Evolutionary conservation across 2,113 vertebrate species (phyloP), one percentile per base, ranked within the genome.

Genomic region (Piprites chloris): DNA sequence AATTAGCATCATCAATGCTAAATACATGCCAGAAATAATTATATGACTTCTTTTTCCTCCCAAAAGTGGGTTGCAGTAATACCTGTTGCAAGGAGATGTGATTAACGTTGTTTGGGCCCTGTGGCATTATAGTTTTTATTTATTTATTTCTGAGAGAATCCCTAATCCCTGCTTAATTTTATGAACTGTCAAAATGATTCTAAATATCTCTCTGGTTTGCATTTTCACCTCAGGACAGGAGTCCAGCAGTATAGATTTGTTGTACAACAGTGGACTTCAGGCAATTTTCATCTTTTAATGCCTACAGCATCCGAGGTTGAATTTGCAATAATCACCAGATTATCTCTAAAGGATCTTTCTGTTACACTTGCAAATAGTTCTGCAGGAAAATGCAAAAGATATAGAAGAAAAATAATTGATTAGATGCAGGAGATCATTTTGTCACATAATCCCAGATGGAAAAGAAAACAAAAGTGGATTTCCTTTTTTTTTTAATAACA

Each of bases 151-250:
- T 52, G 66, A 95, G 85, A 76, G 89, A 97, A 96, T 98, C 98
- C 97, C 97, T 98, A 98, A 98, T 98, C 98, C 98, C 98, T 88
- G 92, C 77, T 98, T 98, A 98, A 98, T 98, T 98, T 98, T 97
- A 97, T 97, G 93, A 98, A 97, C 98, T 98, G 98, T 98, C 98
- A 98, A 96, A 97, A 97, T 74, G 93, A 98, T 97, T 98, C 96
- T 98, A 98, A 98, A 97, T 98, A 97, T 97, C 97, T 97, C 90
- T 95, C 94, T 92, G 73, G 96, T 97, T 98, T 98, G 97, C 97
- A 98, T 98, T 98, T 98, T 98, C 98, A 98, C 98, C 98, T 98
- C 89, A 92, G 97, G 97, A 98, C 98, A 96, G 96, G 87, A 97
- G 97, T 98, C 97, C 97, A 96, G 97, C 98, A 97, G 97, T 98